These are phyloP conservation scores for Paradisaea rubra DNA, from an alignment of 2,113 vertebrate genomes.

Conservation along the genomic window DNA sequence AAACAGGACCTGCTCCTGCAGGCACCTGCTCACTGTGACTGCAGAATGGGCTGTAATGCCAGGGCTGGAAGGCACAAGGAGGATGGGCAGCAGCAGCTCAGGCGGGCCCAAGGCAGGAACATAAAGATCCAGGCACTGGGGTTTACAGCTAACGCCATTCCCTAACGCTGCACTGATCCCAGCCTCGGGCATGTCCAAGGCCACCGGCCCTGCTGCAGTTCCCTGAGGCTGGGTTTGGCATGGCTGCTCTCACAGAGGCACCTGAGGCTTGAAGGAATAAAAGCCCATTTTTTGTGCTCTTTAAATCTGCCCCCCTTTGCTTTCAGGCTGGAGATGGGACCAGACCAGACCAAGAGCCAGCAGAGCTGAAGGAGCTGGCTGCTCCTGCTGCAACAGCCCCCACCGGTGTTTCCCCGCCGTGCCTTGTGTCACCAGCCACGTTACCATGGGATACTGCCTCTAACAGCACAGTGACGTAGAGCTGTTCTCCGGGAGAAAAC, in stretches of 20 bases:
- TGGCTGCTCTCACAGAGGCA: not conserved
- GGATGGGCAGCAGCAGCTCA: not conserved
- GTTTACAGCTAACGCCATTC: not conserved
- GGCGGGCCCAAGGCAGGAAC: not conserved
- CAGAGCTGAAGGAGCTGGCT: not conserved
- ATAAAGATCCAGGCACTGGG: not conserved
- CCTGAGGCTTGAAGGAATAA: not conserved
- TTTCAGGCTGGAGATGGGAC: not conserved
- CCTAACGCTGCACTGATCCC: accelerated
- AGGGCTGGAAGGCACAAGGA: not conserved
- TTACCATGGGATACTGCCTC: not conserved
- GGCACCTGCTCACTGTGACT: not conserved
- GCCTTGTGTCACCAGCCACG: accelerated
- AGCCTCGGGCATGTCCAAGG: accelerated
- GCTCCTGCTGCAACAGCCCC: not conserved
- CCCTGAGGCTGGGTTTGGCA: accelerated
- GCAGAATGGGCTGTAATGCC: accelerated
- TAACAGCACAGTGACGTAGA: not conserved
- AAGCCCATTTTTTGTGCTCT: not conserved
- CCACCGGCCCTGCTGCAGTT: accelerated
- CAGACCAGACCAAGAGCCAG: not conserved
- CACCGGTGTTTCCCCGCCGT: accelerated
- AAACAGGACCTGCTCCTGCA: not conserved
- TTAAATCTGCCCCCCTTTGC: not conserved
- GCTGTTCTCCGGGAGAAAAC: not conserved